phyloP scores from a whole-genome alignment of 2,797 vertebrate genomes.

The Stomatorhinus walkeri region DNA sequence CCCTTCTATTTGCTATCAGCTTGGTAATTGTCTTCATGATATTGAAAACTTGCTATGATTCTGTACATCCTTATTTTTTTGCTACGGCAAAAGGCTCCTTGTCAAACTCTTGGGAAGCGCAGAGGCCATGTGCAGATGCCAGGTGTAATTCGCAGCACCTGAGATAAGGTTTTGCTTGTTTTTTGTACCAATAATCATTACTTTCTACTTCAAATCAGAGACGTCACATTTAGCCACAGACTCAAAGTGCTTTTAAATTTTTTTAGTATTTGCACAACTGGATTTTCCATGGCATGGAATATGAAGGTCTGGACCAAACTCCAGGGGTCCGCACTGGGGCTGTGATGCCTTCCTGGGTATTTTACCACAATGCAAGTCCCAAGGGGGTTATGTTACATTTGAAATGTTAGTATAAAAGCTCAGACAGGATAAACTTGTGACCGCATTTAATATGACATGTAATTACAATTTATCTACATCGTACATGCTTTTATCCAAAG shows the following conservation, averaged over 20 bases:
- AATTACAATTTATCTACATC: neutral
- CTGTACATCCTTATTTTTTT: neutral
- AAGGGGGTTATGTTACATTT: neutral
- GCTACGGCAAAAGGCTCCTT: neutral
- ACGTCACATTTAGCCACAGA: neutral
- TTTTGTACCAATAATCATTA: neutral
- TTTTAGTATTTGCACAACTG: neutral
- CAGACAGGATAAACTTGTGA: neutral
- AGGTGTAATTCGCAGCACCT: neutral
- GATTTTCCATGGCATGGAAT: neutral
- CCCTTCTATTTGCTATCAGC: neutral
- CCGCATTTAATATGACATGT: neutral
- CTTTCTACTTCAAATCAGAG: neutral
- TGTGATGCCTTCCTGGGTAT: neutral
- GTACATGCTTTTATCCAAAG: neutral
- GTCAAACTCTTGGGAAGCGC: neutral
- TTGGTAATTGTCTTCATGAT: neutral
- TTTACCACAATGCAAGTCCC: neutral
- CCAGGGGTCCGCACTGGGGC: neutral
- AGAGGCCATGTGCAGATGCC: neutral
- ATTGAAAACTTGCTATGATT: neutral
- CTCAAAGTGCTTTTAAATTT: neutral
- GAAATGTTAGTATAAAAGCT: neutral
- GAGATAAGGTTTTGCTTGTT: neutral
- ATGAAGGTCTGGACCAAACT: neutral